A percentile compares a stretch with the other conserved stretches of the same genome.
Evolutionary conservation across 2,888 invertebrate genomes (phyloP).

Genomic region (Amphimallon solstitiale): DNA sequence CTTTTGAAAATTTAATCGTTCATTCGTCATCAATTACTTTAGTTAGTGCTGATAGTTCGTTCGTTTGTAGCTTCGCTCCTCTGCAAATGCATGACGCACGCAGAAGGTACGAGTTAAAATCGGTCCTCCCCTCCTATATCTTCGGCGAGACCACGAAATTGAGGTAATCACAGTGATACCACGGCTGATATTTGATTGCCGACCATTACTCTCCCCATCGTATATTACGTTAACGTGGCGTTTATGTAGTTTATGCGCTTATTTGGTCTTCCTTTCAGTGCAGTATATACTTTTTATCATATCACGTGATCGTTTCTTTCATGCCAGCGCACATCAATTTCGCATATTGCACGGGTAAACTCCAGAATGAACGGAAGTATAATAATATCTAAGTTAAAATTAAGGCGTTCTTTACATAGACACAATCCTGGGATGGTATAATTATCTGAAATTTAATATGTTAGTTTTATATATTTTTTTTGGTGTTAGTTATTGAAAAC

Average conservation of each 20-base stretch:
- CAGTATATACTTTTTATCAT: constrained; percentile 8
- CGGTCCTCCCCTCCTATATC: neutral
- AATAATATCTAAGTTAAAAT: no score
- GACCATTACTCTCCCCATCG: neutral
- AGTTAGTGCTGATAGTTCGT: no score
- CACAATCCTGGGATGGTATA: no score
- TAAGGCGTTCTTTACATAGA: no score
- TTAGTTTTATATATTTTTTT: no score
- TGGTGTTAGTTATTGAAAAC: no score
- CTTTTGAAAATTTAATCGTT: constrained; percentile 35
- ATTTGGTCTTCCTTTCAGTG: neutral
- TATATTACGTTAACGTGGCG: neutral
- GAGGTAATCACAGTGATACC: neutral
- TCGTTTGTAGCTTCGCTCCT: neutral
- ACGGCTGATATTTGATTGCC: neutral
- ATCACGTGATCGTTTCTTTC: constrained; percentile 12
- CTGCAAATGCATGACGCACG: neutral
- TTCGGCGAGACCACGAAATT: neutral
- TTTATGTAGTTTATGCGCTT: constrained; percentile 19
- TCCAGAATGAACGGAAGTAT: no score
- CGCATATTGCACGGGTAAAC: no score
- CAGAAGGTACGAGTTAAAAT: neutral
- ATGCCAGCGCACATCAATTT: neutral
- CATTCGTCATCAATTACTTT: constrained; percentile 34
- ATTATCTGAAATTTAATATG: no score